phyloP scores from a whole-genome alignment of 2,888 invertebrate genomes.

The Coleophora deauratella region DNA sequence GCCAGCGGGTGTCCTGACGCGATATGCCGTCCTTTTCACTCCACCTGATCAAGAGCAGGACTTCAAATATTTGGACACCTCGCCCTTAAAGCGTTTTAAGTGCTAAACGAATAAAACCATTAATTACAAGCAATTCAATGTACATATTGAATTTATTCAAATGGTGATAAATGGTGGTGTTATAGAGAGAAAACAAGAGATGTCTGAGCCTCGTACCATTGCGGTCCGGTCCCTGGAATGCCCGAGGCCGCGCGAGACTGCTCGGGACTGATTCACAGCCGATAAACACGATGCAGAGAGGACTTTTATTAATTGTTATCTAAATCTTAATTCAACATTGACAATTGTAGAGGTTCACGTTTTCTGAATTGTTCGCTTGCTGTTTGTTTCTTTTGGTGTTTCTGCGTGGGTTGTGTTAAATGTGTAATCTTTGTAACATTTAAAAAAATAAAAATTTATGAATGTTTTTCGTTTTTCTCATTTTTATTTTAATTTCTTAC shows the following conservation, averaged over 20 bases:
- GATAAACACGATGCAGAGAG: constrained; percentile 23
- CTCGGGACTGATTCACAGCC: constrained; percentile 37
- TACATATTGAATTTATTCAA: constrained; percentile 75
- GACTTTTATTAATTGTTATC: constrained; percentile 2
- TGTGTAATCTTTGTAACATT: no score
- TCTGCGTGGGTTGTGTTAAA: no score
- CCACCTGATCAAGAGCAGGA: constrained; percentile 32
- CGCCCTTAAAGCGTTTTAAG: constrained; percentile 71
- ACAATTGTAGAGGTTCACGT: no score
- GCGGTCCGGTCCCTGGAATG: constrained; percentile 1
- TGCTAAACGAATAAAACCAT: constrained; percentile 75
- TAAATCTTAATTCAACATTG: not conserved
- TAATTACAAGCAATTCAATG: constrained; percentile 73
- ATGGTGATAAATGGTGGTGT: constrained; percentile 66
- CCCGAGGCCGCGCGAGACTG: constrained; percentile 35
- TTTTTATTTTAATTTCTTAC: no score
- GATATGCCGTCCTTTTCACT: constrained; percentile 34
- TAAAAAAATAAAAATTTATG: no score
- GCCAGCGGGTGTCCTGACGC: constrained; percentile 61
- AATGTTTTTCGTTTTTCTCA: no score
- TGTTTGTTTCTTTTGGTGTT: no score
- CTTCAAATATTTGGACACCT: constrained; percentile 63
- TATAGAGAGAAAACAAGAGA: constrained; percentile 45
- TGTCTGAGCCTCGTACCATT: constrained; percentile 18
- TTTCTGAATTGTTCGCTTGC: not conserved